A percentile compares a stretch with the other conserved stretches of the same genome.
These are phyloP conservation scores for Ypsolopha sequella DNA, from an alignment of 2,888 invertebrate genomes.

Conservation along the genomic window DNA sequence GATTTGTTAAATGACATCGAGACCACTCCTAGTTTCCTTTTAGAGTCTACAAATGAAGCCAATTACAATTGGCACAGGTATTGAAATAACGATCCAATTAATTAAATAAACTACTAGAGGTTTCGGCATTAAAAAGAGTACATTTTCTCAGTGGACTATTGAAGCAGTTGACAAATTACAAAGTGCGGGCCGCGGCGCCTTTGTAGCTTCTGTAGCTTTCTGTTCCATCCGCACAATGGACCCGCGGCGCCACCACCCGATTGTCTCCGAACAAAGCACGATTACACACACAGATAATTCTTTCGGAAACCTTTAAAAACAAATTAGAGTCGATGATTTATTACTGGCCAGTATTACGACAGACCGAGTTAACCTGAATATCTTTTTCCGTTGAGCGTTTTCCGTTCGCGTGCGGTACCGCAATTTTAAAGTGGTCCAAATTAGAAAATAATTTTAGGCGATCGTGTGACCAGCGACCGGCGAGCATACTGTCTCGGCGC, in stretches of 20 bases:
- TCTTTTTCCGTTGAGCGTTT: conserved; percentile 47
- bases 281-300: conserved; percentile 58
- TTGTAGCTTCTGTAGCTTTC: conserved; percentile 25
- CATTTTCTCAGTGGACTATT: conserved; percentile 30
- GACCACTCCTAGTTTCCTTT: neutral
- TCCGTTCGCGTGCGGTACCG: conserved; percentile 62
- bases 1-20: neutral
- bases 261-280: conserved; percentile 54
- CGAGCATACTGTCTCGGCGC: conserved; percentile 4
- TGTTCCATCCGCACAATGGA: conserved; percentile 33
- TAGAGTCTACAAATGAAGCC: conserved; percentile 8
- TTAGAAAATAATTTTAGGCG: conserved; percentile 63
- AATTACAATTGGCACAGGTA: conserved; percentile 30
- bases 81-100: conserved; percentile 47
- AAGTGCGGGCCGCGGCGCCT: conserved; percentile 33
- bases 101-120: conserved; percentile 41
- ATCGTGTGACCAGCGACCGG: conserved; percentile 15
- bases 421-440: conserved; percentile 67
- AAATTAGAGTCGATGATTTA: conserved; percentile 53
- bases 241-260: conserved; percentile 30
- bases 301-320: conserved; percentile 65
- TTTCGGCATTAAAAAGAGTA: conserved; percentile 38
- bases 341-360: conserved; percentile 7
- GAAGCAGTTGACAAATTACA: conserved; percentile 51
- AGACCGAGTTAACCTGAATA: conserved; percentile 25